phyloP scores from a whole-genome alignment of 1,140 invertebrate genomes.

The Dendrolimus punctatus region DNA sequence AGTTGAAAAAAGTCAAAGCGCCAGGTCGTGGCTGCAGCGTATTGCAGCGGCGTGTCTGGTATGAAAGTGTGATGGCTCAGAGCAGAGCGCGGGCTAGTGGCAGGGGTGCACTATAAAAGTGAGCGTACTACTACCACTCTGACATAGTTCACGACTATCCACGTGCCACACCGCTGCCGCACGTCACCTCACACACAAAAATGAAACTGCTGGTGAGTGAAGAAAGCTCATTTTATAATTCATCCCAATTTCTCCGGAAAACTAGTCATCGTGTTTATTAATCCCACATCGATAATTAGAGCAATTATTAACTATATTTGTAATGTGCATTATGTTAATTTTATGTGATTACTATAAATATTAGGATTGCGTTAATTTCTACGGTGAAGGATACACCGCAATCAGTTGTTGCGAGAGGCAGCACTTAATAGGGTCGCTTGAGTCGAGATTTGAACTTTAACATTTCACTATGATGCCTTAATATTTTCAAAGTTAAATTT shows the following conservation, averaged over 20 bases:
- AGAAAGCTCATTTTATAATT: conserved; percentile 9
- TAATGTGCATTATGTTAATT: background rate
- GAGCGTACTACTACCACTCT: conserved; percentile 55
- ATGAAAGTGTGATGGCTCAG: conserved; percentile 65
- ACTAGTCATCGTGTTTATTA: too few species aligned
- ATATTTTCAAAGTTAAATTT: conserved; percentile 34
- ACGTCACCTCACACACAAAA: conserved; percentile 44
- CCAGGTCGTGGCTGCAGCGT: conserved; percentile 32
- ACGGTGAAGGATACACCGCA: conserved; percentile 24
- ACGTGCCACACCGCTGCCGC: conserved; percentile 47
- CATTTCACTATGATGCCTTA: conserved; percentile 33
- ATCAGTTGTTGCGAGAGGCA: conserved; percentile 42
- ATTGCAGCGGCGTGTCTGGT: conserved; percentile 45
- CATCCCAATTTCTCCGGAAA: background rate
- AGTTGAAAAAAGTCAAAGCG: conserved; percentile 25
- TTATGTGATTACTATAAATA: background rate
- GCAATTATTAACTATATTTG: too few species aligned
- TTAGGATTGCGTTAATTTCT: background rate
- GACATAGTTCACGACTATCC: conserved; percentile 59
- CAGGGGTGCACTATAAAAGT: conserved; percentile 69
- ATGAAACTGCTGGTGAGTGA: conserved; percentile 65
- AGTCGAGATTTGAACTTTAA: conserved; percentile 54
- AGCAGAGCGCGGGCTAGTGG: conserved; percentile 50
- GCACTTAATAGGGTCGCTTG: conserved; percentile 36
- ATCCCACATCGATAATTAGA: too few species aligned